These are phyloP conservation scores for Loxodonta africana DNA, from an alignment of 2,113 vertebrate species.

Conservation along the genomic window DNA sequence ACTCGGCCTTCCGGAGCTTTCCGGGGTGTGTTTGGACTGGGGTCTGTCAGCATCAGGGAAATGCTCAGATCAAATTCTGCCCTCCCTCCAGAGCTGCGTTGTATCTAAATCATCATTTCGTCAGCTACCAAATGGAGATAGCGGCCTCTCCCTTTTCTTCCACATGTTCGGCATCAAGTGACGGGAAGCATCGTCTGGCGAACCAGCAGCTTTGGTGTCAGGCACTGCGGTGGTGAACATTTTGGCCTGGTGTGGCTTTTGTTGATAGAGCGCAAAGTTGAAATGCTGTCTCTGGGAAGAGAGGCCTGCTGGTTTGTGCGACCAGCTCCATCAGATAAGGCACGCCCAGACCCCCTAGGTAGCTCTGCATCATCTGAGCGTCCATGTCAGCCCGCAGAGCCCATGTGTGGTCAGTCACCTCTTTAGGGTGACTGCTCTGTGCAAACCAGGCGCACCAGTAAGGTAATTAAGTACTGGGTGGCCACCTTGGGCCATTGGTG, in stretches of 20 bases:
- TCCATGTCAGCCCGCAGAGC: not conserved
- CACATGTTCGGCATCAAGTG: rapidly evolving
- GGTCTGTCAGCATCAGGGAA: not conserved
- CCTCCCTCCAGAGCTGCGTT: not conserved
- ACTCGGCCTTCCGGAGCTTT: rapidly evolving
- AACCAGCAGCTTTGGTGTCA: not conserved
- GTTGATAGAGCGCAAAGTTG: not conserved
- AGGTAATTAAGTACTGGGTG: rapidly evolving
- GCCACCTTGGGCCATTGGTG: rapidly evolving
- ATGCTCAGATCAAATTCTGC: not conserved
- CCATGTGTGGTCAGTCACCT: rapidly evolving
- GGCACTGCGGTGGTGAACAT: rapidly evolving
- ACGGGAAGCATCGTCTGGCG: not conserved
- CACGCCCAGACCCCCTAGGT: not conserved
- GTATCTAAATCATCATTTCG: not conserved
- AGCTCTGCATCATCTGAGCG: rapidly evolving
- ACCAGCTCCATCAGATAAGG: rapidly evolving
- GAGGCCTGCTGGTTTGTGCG: not conserved
- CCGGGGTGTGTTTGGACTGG: not conserved
- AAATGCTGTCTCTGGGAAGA: not conserved
- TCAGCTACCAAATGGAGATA: not conserved
- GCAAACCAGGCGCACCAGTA: not conserved
- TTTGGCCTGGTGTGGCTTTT: rapidly evolving
- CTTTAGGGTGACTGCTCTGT: not conserved
- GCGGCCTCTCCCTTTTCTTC: not conserved